A percentile compares a stretch with the other conserved stretches of the same genome.
Evolutionary conservation across 2,113 vertebrate genomes (phyloP).

Genomic region (Sus scrofa): T2T-Sscrofa CM000822.6:25332501-25333000

Average conservation of each 20-base stretch:
- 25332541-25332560: background rate
- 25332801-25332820: background rate
- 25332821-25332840: background rate
- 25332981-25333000: too few species aligned
- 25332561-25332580: slow-evolving; percentile 1
- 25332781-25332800: background rate
- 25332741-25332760: background rate
- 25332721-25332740: background rate
- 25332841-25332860: background rate
- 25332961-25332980: too few species aligned
- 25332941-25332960: too few species aligned
- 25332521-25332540: too few species aligned
- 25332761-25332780: background rate
- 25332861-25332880: background rate
- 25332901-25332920: background rate
- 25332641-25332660: background rate
- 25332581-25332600: background rate
- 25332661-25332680: background rate
- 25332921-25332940: background rate
- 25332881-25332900: background rate
- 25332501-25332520: too few species aligned
- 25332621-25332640: background rate
- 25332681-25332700: background rate
- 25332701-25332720: background rate
- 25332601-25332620: slow-evolving; percentile 30